Base-by-base conservation (phyloP, 2,888 invertebrate genomes). In the Theretra japonica region DNA sequence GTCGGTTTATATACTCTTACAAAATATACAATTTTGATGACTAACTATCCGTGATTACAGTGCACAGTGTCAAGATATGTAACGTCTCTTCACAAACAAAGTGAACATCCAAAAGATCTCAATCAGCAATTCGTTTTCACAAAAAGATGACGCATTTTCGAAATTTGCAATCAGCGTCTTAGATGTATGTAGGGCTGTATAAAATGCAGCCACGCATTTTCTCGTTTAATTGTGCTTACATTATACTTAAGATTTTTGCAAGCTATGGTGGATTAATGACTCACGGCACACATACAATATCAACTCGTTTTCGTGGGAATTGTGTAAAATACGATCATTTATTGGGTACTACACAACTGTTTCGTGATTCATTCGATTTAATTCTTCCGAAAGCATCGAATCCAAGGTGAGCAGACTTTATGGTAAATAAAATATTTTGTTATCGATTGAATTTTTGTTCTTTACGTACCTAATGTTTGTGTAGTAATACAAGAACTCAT, bases 121-220 rank as follows among this genome's bases (percentile, higher is more conserved):
- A 5, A n/a, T 53, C 53, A 53, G 53, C 53, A 53, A 53, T 53
- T 19, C n/a, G n/a, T 53, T 53, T 53, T 53, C 41, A 53, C 53
- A 17, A n/a, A 4, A 53, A 53, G 53, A 53, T 53, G 53, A 53
- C 53, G 53, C 53, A 53, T 53, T n/a, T 53, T 53, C n/a, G n/a
- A n/a, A n/a, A 53, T 53, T n/a, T 53, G 53, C 53, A 53, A 53
- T 19, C 53, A 53, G 53, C 53, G 53, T 53, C 53, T 53, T n/a
- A n/a, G 53, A 53, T 53, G n/a, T 53, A 53, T 53, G 19, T 53
- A 53, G 53, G 53, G 53, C 53, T 53, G n/a, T 5, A 15, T 4
- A 53, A 53, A 53, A n/a, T 6, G 17, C 53, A 53, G 6, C 5
- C n/a, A 53, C 17, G 53, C 53, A 53, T 53, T 53, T 53, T 41